These are phyloP conservation scores for Clarias gariepinus DNA, from an alignment of 2,113 vertebrate genomes.

Conservation along the genomic window DNA sequence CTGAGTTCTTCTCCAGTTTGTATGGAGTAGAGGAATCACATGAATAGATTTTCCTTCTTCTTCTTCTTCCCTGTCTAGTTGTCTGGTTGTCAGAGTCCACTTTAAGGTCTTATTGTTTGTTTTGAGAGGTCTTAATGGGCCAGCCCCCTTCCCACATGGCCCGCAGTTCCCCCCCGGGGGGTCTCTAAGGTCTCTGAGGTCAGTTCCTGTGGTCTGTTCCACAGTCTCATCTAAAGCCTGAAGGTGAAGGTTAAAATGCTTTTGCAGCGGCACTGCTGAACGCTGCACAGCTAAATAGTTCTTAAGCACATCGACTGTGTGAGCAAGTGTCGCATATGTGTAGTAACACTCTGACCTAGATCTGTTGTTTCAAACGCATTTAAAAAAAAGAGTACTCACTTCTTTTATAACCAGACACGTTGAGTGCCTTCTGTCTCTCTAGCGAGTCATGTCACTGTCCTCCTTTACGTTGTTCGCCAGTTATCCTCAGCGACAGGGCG, in stretches of 20 bases:
- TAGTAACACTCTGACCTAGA: not conserved
- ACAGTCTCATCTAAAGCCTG: not conserved
- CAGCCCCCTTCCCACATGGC: not conserved
- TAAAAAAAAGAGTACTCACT: not conserved
- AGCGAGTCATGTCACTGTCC: constrained; percentile 27
- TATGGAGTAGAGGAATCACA: not conserved
- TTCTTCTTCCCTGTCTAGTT: not conserved
- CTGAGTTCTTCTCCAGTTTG: no score
- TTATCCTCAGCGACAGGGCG: not conserved
- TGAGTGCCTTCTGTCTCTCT: not conserved
- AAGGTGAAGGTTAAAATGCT: constrained; percentile 7
- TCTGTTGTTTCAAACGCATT: not conserved
- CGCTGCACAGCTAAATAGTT: not conserved
- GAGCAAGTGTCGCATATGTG: not conserved
- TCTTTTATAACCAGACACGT: not conserved
- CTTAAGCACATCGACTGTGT: not conserved
- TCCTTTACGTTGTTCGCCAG: constrained; percentile 21
- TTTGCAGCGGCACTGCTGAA: not conserved
- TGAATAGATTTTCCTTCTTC: not conserved
- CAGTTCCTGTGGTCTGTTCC: not conserved
- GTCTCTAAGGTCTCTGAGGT: not conserved
- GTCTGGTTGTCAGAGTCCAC: not conserved
- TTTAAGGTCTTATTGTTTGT: not conserved
- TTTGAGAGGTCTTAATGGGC: not conserved
- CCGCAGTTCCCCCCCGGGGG: not conserved